Conservation (phyloP, 2,797 vertebrate species). For the Serranus cabrilla region DNA sequence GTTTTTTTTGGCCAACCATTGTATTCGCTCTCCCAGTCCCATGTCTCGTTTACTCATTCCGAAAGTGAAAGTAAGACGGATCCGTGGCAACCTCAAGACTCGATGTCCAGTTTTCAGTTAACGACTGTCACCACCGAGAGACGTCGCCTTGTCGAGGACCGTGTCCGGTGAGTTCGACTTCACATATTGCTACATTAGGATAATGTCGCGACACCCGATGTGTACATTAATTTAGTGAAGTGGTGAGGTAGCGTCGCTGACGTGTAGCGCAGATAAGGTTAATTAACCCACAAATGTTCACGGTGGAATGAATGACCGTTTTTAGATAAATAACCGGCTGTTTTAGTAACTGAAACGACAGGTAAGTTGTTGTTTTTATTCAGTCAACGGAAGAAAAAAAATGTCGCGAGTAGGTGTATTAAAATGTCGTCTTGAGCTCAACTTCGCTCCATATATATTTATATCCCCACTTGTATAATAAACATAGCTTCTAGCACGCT, state of each 20-base stretch:
- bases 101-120: rapidly evolving
- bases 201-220: not conserved
- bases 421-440: not conserved
- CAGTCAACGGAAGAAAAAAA: not conserved
- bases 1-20: no score
- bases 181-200: no score
- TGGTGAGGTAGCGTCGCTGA: no score
- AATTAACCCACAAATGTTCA: not conserved
- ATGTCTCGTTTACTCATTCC: not conserved
- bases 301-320: not conserved
- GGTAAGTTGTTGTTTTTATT: no score
- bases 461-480: not conserved
- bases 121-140: rapidly evolving
- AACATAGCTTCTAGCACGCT: not conserved
- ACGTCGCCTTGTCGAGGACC: slow-evolving; percentile 17
- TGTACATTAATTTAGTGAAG: not conserved
- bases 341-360: not conserved
- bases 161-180: slow-evolving; percentile 30
- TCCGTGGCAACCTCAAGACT: rapidly evolving
- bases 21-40: no score
- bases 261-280: no score
- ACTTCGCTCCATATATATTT: not conserved
- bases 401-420: not conserved
- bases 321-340: not conserved
- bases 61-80: slow-evolving; percentile 34